phyloP scores from a whole-genome alignment of 2,888 invertebrate species.

The Drosophila mercatorum region DNA sequence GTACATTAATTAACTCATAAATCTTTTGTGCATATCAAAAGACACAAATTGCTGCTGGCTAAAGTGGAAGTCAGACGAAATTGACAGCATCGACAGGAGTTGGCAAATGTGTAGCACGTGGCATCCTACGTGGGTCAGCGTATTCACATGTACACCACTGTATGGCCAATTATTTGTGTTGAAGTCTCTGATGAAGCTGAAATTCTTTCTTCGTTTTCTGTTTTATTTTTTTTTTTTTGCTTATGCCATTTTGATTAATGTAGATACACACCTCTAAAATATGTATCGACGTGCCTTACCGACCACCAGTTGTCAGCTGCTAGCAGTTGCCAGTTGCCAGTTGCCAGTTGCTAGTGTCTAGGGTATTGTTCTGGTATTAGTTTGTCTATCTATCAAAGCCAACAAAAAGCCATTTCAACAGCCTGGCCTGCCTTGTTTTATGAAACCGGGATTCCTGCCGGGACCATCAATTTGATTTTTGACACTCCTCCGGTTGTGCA shows the following conservation, averaged over 20 bases:
- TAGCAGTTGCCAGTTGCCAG: conserved; percentile 31
- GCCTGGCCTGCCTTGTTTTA: conserved; percentile 39
- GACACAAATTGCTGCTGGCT: conserved; percentile 59
- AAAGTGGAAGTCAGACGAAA: conserved; percentile 7
- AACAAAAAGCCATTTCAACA: conserved; percentile 67
- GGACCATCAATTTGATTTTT: conserved; percentile 70
- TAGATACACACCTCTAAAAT: conserved; percentile 59
- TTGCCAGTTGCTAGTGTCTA: conserved; percentile 15
- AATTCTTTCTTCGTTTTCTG: background rate
- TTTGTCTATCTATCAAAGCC: conserved; percentile 67
- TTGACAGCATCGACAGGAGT: conserved; percentile 21
- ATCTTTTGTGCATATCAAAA: conserved; percentile 72
- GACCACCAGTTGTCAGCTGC: conserved; percentile 20
- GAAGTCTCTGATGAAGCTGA: conserved; percentile 33
- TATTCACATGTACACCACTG: conserved; percentile 6
- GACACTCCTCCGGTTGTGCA: conserved; percentile 42
- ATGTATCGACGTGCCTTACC: conserved; percentile 56
- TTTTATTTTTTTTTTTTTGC: background rate
- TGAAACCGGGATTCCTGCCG: conserved; percentile 43
- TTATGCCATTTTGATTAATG: conserved; percentile 67
- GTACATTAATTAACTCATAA: conserved; percentile 79
- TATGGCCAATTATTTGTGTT: conserved; percentile 48
- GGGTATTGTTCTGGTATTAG: conserved; percentile 52
- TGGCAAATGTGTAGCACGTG: conserved; percentile 36
- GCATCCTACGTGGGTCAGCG: conserved; percentile 13